phyloP scores from a whole-genome alignment of 2,113 vertebrate species.

The Melospiza melodia region DNA sequence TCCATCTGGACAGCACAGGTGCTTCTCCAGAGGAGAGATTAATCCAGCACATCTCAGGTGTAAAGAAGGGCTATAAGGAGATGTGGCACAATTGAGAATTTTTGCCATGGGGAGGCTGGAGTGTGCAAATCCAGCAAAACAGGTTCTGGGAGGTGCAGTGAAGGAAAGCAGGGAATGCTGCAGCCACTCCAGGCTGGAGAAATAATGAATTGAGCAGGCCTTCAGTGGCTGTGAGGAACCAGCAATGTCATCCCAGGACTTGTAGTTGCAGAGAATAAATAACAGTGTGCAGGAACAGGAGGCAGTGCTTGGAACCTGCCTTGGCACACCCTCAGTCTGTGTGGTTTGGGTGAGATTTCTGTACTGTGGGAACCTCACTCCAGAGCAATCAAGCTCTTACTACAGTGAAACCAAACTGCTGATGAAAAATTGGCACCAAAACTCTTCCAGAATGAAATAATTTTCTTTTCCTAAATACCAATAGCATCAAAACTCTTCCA shows the following conservation, averaged over 20 bases:
- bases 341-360: background rate
- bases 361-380: background rate
- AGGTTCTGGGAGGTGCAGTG: background rate
- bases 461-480: background rate
- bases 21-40: background rate
- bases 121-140: accelerated
- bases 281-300: background rate
- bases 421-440: background rate
- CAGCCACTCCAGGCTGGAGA: background rate
- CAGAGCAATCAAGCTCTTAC: accelerated
- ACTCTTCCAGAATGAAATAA: background rate
- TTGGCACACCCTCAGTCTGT: background rate
- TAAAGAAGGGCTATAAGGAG: background rate
- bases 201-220: background rate
- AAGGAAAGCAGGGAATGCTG: background rate
- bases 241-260: background rate
- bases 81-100: background rate
- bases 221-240: background rate
- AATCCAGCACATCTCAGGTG: background rate
- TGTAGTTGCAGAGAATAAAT: accelerated
- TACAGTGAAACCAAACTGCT: background rate
- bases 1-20: background rate
- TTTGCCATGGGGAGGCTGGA: accelerated
- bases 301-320: background rate
- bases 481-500: background rate